phyloP scores from a whole-genome alignment of 2,113 vertebrate genomes.

The Corydoras maculifer region DNA sequence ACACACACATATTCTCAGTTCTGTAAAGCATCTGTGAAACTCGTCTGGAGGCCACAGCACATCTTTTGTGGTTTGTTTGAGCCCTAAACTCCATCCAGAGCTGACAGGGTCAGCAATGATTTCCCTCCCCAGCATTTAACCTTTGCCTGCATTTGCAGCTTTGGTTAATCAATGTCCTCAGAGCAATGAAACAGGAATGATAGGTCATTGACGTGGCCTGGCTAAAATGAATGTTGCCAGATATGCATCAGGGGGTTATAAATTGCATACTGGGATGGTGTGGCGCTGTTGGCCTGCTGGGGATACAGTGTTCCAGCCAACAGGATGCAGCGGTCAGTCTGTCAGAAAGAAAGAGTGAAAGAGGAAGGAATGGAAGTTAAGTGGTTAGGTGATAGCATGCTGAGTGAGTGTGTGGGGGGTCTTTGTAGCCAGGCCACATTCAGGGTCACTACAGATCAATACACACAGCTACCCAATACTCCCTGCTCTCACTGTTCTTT shows the following conservation, averaged over 20 bases:
- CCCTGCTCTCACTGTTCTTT: conserved; percentile 22
- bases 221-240: not conserved
- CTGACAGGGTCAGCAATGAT: conserved; percentile 39
- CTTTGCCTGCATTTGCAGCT: conserved; percentile 21
- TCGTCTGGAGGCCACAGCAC: conserved; percentile 22
- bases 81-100: conserved; percentile 24
- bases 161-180: conserved; percentile 31
- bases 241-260: not conserved
- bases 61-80: conserved; percentile 31
- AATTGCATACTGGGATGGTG: not conserved
- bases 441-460: conserved; percentile 32
- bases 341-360: conserved; percentile 1
- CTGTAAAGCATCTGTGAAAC: conserved; percentile 40
- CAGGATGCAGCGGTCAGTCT: not conserved
- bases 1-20: conserved; percentile 2
- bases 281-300: not conserved
- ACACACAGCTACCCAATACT: conserved; percentile 31
- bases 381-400: conserved; percentile 35
- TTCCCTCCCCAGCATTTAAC: conserved; percentile 34
- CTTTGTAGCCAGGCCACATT: conserved; percentile 9
- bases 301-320: not conserved
- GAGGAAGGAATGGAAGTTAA: conserved; percentile 18
- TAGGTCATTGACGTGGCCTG: conserved; percentile 18
- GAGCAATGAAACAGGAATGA: conserved; percentile 19
- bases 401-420: conserved; percentile 12